Evolutionary conservation across 2,797 vertebrate species (phyloP), one percentile per base, ranked within the genome.

Genomic region (Rhodeus uyekii): DNA sequence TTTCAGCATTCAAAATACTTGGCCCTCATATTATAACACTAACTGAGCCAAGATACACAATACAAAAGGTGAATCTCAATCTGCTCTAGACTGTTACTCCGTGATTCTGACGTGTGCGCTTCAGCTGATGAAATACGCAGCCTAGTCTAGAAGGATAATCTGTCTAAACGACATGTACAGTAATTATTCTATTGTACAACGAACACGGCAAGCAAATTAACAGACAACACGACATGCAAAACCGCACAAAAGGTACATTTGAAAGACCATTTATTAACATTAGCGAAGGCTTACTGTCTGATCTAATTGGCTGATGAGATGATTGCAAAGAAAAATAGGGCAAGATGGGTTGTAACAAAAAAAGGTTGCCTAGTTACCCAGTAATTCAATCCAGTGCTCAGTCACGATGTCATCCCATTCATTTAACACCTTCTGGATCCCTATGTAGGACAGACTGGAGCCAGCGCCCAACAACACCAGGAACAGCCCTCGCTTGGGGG

Each of bases 311-410:
- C 60, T 85, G 68, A 76, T 63, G n/a, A 76, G 55, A 81, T 78
- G 72, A 80, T 55, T 68, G 39, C 44, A n/a, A 50, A 76, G 32
- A 9, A 29, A 83, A 83, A 67, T 27, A 34, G 34, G 55, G 67
- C 8, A 34, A 64, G 76, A 75, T 34, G 46, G 46, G 46, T 67
- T 46, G 39, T 68, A 60, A 75, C 8, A 87, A 84, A 78, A 0
- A 55, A 76, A 64, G 34, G 50, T 78, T 86, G 61, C 72, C 36
- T 69, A 89, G 94, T 92, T 94, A 96, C 96, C 95, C 72, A 95
- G 82, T 60, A 94, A 3, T 85, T 91, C 94, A 34, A 24, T 89
- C 87, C 91, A 92, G 85, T 94, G 91, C 84, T 83, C 38, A 3
- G 71, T 80, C 8, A 82, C 44, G 9, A 87, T 72, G 34, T 86